Evolutionary conservation across 2,888 invertebrate species (phyloP).

Genomic region (Metacarcinus magister): DNA sequence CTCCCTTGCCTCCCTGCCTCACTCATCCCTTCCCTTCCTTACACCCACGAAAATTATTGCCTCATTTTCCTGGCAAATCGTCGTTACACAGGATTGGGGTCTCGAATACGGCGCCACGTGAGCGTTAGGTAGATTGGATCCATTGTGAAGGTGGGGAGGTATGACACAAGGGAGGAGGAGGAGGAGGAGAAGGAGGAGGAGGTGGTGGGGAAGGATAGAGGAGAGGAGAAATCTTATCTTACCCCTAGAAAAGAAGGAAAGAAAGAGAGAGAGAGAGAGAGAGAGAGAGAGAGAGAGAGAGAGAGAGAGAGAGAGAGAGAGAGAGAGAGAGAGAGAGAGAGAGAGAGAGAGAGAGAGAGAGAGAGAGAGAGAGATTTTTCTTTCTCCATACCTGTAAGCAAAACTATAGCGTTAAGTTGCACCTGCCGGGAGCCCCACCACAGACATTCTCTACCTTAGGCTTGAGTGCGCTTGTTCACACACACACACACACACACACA

Average conservation of each 20-base stretch:
- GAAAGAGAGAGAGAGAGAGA: neutral
- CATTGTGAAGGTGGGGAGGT: slow-evolving; percentile 21
- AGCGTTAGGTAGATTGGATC: slow-evolving; percentile 48
- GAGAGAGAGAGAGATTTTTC: neutral
- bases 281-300: too few species aligned
- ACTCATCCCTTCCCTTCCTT: slow-evolving; percentile 9
- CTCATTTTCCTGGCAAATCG: slow-evolving; percentile 43
- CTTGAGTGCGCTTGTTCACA: neutral
- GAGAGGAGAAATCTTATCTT: neutral
- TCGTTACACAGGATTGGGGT: slow-evolving; percentile 48
- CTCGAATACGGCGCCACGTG: slow-evolving; percentile 21
- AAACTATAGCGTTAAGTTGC: neutral
- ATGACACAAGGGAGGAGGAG: neutral
- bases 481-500: slow-evolving; percentile 9
- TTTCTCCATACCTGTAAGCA: slow-evolving; percentile 3
- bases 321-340: neutral
- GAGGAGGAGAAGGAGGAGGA: neutral
- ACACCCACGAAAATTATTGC: slow-evolving; percentile 30
- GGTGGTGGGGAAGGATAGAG: neutral
- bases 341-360: neutral
- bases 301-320: neutral
- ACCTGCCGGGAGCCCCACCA: neutral
- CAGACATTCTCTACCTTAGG: neutral
- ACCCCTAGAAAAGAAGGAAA: neutral
- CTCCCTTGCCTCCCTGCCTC: neutral